Base-by-base conservation (phyloP, 2,888 invertebrate genomes). In the Andrena flavipes region DNA sequence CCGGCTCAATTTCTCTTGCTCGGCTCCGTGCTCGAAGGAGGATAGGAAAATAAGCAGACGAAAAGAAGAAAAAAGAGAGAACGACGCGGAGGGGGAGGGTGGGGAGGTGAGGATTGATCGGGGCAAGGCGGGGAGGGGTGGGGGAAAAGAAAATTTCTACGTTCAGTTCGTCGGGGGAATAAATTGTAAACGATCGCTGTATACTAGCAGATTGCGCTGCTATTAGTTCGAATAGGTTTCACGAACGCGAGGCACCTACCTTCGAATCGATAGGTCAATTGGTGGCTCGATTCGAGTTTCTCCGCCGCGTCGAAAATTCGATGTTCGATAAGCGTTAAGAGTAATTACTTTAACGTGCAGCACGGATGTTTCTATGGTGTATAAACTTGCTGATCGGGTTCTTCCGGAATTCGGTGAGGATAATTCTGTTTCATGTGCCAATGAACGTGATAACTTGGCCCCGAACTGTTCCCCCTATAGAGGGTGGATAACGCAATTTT, bases 261-360 rank as follows among this genome's bases (percentile, higher is more conserved):
- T 80, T 80, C 81, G 83, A 87, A 87, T 84, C 87, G 90, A 88
- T 87, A 88, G 88, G 80, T 89, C 87, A 87, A 90, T 90, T 90
- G 89, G 80, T 86, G 79, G 84, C 77, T 89, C 85, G 80, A 89
- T 89, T 87, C 86, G 84, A 86, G 84, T 88, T 84, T 79, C 73
- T 42, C 80, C 65, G 67, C 76, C 35, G 48, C 70, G 76, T 83
- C 83, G 87, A 84, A 85, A 87, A 86, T 82, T 85, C 77, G 77
- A 74, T 54, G 70, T 56, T 64, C 67, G 65, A 69, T 76, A 72
- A 70, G 16, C 56, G 75, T 30, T 42, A 20, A 33, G 10, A 29
- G 75, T 64, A 71, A 75, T 75, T 70, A 70, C 56, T 63, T 75
- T 48, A 54, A 26, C 67, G 67, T 26, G 49, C 42, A 10, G 7